Evolutionary conservation across 2,113 vertebrate species (phyloP), one percentile per base, ranked within the genome.

Genomic region (Melanostigma gelatinosum): DNA sequence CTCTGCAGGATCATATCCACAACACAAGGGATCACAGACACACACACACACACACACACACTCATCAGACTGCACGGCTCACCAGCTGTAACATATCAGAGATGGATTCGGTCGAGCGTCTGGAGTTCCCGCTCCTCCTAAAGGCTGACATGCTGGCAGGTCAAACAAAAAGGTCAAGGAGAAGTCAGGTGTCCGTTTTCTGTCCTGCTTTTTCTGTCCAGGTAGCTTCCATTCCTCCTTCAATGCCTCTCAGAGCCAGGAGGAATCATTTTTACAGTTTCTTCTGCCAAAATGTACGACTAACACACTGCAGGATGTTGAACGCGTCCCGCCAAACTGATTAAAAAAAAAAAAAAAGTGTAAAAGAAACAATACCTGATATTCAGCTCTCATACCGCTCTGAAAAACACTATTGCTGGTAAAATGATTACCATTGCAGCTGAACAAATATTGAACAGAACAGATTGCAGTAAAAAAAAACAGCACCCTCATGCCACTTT

Each of bases 71-170:
- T 8, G 32, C 15, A 34, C 15, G 8, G 83, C 97, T 97, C 95
- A 98, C 97, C 97, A 95, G 91, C 86, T 96, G 94, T 76, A 97
- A 94, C 80, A 96, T 89, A 48, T 92, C 94, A 87, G 92, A 92
- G 63, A 96, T 48, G 27, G 96, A 96, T 55, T 95, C 95, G 0
- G 95, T 87, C 0, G 95, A 91, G 85, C 84, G 87, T 80, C 90
- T 94, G 67, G 74, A 87, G 82, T 72, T 90, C 73, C 85, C 92
- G 63, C 65, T 88, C 85, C 85, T 93, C 89, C 84, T 89, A 46
- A 95, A 93, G 20, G 85, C 77, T 4, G 93, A 94, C 94, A 95
- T 95, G 77, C 72, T 44, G 22, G 42, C 65, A 76, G 65, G 72
- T 86, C 72, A 78, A 44, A 46, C 16, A 44, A 38, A 44, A 38